A percentile compares a stretch with the other conserved stretches of the same genome.
phyloP scores from a whole-genome alignment of 2,113 vertebrate genomes.

The Phalacrocorax pelagicus region DNA sequence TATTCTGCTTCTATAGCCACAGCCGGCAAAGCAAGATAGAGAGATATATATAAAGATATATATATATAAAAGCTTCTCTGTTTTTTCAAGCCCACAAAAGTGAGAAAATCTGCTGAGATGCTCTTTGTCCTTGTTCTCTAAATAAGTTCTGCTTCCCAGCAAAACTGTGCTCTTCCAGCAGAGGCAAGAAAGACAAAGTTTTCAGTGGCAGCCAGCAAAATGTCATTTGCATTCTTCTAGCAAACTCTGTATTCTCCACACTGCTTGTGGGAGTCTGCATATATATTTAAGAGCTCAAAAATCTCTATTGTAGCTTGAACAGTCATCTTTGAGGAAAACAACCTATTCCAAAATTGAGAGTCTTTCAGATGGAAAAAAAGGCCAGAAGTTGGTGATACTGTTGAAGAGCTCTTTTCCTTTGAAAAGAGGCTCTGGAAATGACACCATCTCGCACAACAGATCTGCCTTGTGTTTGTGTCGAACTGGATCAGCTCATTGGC shows the following conservation, averaged over 20 bases:
- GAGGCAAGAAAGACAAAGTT: neutral
- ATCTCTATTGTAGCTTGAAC: neutral
- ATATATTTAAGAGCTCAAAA: neutral
- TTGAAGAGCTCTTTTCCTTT: neutral
- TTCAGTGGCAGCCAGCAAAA: slow-evolving; percentile 3
- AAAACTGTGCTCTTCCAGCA: neutral
- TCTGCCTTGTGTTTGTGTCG: neutral
- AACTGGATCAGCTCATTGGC: neutral
- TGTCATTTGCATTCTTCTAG: neutral
- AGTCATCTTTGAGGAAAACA: neutral
- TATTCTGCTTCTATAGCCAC: neutral
- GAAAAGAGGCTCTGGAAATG: neutral
- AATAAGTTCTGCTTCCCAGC: neutral
- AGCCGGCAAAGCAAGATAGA: neutral
- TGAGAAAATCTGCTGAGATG: neutral
- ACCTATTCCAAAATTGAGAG: neutral
- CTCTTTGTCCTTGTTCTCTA: neutral
- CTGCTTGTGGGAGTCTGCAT: neutral
- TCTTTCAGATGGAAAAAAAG: neutral
- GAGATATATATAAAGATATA: no score
- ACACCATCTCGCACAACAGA: neutral
- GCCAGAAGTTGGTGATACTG: neutral
- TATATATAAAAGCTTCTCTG: neutral
- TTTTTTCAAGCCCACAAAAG: neutral
- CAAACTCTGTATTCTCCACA: neutral